Conservation (phyloP, 2,113 vertebrate species). For the Bambusicola thoracicus region DNA sequence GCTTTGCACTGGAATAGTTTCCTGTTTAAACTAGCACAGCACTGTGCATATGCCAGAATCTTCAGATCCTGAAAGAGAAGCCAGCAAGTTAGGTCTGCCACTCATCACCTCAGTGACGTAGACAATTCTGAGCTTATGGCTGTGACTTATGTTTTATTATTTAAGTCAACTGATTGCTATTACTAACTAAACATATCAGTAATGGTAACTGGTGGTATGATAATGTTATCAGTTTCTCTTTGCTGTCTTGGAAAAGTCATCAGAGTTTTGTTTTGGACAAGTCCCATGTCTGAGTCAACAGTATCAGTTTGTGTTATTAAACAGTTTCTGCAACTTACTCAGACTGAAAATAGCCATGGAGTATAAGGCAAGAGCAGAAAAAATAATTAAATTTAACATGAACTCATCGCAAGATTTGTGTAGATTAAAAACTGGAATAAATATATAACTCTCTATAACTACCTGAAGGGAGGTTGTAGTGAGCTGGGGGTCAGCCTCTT, state of each 20-base stretch:
- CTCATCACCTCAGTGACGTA: not conserved
- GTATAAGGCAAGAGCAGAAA: not conserved
- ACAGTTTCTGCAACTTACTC: not conserved
- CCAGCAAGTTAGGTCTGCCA: not conserved
- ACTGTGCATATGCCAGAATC: not conserved
- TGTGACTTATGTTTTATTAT: not conserved
- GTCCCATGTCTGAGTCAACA: not conserved
- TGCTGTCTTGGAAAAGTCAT: not conserved
- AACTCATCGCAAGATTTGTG: not conserved
- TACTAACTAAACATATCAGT: not conserved
- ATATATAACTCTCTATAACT: too few species aligned
- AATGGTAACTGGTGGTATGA: not conserved
- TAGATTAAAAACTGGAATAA: not conserved
- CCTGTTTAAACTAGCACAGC: not conserved
- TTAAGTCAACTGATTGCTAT: not conserved
- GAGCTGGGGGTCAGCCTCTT: too few species aligned
- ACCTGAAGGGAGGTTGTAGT: too few species aligned
- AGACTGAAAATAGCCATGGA: not conserved
- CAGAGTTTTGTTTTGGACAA: not conserved
- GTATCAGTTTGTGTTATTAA: not conserved
- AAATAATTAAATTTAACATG: accelerated
- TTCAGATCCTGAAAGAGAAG: not conserved
- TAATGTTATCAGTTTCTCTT: not conserved
- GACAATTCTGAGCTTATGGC: not conserved
- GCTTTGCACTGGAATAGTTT: not conserved